Conservation (phyloP, 2,888 invertebrate species). For the Cryptocephalus moraei region DNA sequence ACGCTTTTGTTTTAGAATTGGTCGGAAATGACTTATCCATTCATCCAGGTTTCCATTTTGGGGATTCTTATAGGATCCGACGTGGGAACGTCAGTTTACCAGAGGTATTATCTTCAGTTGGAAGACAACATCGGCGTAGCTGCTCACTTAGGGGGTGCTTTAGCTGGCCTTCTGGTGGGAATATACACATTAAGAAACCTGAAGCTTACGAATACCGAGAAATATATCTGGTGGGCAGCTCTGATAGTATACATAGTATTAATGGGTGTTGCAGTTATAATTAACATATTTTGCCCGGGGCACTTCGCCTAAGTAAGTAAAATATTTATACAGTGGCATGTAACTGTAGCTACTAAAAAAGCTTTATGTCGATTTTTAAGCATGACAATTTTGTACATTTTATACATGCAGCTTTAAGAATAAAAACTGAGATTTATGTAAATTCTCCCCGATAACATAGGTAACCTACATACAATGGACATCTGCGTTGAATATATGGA, state of each 20-base stretch:
- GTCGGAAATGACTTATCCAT: slow-evolving; percentile 90
- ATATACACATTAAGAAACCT: slow-evolving; percentile 55
- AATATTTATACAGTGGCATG: too few species aligned
- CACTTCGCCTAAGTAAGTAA: neutral
- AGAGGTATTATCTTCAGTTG: slow-evolving; percentile 59
- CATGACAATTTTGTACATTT: too few species aligned
- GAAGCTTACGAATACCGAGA: slow-evolving; percentile 48
- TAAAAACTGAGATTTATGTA: too few species aligned
- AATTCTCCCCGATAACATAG: too few species aligned
- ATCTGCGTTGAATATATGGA: too few species aligned
- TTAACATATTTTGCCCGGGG: neutral
- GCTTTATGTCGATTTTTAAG: too few species aligned
- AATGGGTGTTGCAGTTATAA: neutral
- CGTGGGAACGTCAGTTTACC: slow-evolving; percentile 80
- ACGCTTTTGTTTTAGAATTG: slow-evolving; percentile 63
- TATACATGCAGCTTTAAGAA: too few species aligned
- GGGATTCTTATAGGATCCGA: slow-evolving; percentile 70
- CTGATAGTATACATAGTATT: slow-evolving; percentile 46
- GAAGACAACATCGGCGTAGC: slow-evolving; percentile 78
- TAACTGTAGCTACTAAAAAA: too few species aligned
- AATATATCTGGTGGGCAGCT: slow-evolving; percentile 55
- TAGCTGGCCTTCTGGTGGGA: slow-evolving; percentile 70
- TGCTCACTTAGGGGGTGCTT: slow-evolving; percentile 77
- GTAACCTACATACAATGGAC: too few species aligned
- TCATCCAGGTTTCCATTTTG: slow-evolving; percentile 73